A percentile compares a stretch with the other conserved stretches of the same genome.
Evolutionary conservation across 2,888 invertebrate genomes (phyloP).

Genomic region (Drosophila atripex): DNA sequence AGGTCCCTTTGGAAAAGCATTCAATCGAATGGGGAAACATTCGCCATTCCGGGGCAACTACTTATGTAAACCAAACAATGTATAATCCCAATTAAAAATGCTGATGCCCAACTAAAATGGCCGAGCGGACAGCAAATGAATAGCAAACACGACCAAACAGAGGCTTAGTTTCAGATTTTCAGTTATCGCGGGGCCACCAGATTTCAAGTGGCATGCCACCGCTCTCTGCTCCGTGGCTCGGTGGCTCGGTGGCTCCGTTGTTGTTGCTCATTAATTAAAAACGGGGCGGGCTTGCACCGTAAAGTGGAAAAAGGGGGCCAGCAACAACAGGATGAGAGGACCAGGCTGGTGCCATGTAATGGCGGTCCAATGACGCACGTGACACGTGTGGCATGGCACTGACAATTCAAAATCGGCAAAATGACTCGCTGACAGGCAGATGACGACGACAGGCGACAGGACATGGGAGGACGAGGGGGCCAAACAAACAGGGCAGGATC

Average conservation of each 20-base stretch:
- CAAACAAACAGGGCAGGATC: constrained; percentile 8
- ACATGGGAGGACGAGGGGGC: not conserved
- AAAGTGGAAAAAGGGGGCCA: constrained; percentile 13
- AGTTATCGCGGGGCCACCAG: constrained; percentile 28
- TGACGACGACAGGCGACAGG: constrained; percentile 34
- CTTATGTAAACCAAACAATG: constrained; percentile 40
- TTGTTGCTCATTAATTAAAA: constrained; percentile 73
- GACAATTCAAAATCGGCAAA: constrained; percentile 52
- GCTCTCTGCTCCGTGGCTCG: constrained; percentile 35
- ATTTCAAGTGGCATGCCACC: constrained; percentile 3
- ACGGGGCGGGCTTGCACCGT: constrained; percentile 18
- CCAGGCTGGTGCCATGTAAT: constrained; percentile 53
- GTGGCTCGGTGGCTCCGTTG: constrained; percentile 37
- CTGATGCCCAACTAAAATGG: constrained; percentile 49
- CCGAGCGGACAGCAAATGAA: constrained; percentile 47
- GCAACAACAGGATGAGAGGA: constrained; percentile 31
- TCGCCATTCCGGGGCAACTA: constrained; percentile 25
- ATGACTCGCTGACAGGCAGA: constrained; percentile 47
- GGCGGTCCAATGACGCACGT: constrained; percentile 58
- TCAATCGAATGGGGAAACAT: not conserved
- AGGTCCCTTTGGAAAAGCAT: not conserved
- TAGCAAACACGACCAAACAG: constrained; percentile 54
- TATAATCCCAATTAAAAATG: constrained; percentile 57
- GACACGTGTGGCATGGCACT: constrained; percentile 60
- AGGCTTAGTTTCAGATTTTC: constrained; percentile 42